Evolutionary conservation across 1,140 invertebrate genomes (phyloP).

Genomic region (Heliothis virescens): DNA sequence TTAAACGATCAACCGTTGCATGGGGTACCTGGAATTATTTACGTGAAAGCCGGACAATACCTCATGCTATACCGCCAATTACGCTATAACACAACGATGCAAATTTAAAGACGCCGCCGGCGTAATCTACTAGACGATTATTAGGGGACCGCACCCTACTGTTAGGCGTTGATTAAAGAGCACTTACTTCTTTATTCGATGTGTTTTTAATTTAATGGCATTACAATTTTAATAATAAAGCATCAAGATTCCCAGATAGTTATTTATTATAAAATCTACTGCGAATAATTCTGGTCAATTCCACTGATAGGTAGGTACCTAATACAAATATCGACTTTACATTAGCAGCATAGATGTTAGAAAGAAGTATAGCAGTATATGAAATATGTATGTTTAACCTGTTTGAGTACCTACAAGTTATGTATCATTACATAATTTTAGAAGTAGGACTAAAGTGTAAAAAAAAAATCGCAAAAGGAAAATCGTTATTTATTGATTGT

Average conservation of each 20-base stretch:
- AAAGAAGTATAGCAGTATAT: too few species aligned
- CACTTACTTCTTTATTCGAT: slow-evolving; percentile 31
- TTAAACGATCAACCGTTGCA: slow-evolving; percentile 50
- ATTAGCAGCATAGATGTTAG: too few species aligned
- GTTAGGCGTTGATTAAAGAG: slow-evolving; percentile 50
- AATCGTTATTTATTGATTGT: too few species aligned
- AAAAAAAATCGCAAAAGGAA: too few species aligned
- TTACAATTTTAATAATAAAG: slow-evolving; percentile 21
- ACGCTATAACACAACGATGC: slow-evolving; percentile 48
- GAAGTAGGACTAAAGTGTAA: too few species aligned
- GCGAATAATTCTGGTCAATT: too few species aligned
- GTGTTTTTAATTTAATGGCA: slow-evolving; percentile 30
- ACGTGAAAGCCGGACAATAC: slow-evolving; percentile 36
- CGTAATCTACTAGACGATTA: slow-evolving; percentile 40
- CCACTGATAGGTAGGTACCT: too few species aligned
- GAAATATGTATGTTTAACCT: too few species aligned
- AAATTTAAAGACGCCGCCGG: slow-evolving; percentile 47
- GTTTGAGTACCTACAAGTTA: too few species aligned
- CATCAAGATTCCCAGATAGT: not conserved
- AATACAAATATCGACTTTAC: too few species aligned
- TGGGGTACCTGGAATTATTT: slow-evolving; percentile 47
- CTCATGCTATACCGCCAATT: slow-evolving; percentile 50
- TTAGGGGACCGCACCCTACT: slow-evolving; percentile 46
- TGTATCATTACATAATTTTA: too few species aligned
- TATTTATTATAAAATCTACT: not conserved